Conservation (phyloP, 2,888 invertebrate species). For the Branchipolynoe longqiensis region DNA sequence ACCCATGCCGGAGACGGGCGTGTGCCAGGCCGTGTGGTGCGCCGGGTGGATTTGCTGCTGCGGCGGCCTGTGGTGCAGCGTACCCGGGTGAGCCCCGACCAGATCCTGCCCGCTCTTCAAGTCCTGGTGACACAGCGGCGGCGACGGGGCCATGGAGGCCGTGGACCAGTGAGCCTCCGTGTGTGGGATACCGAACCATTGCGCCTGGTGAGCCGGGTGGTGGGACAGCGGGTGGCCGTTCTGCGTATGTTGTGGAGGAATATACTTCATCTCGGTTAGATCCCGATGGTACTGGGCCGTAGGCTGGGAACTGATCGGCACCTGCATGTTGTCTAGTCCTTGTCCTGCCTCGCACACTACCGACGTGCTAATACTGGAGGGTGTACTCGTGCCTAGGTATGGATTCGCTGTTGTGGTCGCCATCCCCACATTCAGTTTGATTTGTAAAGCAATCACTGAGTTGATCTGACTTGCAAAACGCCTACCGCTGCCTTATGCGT, state of each 20-base stretch:
- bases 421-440: constrained; percentile 83
- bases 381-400: constrained; percentile 91
- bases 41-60: constrained; percentile 86
- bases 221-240: constrained; percentile 61
- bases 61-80: constrained; percentile 84
- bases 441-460: constrained; percentile 65
- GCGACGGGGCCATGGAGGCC: constrained; percentile 51
- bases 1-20: constrained; percentile 86
- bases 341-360: constrained; percentile 84
- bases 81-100: constrained; percentile 71
- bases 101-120: constrained; percentile 80
- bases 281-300: constrained; percentile 76
- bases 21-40: constrained; percentile 90
- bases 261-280: constrained; percentile 88
- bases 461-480: constrained; percentile 76
- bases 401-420: constrained; percentile 90
- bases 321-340: constrained; percentile 77
- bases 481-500: constrained; percentile 83
- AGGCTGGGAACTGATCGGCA: constrained; percentile 75
- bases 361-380: constrained; percentile 84
- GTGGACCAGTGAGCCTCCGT: constrained; percentile 58
- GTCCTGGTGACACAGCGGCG: constrained; percentile 83
- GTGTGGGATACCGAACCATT: constrained; percentile 62
- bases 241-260: constrained; percentile 60
- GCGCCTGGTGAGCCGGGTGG: constrained; percentile 60